Conservation (phyloP, 2,113 vertebrate species). For the Grus americana region DNA sequence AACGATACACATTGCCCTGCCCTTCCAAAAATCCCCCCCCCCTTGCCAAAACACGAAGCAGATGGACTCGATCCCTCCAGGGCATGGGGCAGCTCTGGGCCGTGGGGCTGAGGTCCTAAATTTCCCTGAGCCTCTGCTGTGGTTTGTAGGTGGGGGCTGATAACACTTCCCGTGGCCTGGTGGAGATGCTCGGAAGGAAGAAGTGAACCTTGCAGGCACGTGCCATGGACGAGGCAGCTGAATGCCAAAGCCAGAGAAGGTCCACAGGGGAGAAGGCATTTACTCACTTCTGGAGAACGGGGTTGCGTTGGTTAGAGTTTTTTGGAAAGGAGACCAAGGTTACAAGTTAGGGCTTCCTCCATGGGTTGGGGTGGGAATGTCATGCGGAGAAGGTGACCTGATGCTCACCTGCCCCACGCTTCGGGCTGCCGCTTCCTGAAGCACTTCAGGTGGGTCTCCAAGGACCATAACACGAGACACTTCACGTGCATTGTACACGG, state of each 20-base stretch:
- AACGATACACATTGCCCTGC: not conserved
- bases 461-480: rapidly evolving
- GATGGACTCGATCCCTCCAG: not conserved
- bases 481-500: rapidly evolving
- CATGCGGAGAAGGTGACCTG: rapidly evolving
- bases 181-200: not conserved
- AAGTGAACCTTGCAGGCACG: not conserved
- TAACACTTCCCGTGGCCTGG: not conserved
- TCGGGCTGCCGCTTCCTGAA: not conserved
- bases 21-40: not conserved
- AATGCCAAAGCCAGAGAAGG: not conserved
- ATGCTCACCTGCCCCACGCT: not conserved
- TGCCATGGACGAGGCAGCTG: not conserved
- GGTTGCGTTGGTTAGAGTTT: not conserved
- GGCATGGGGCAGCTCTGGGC: not conserved
- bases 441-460: not conserved
- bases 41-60: not conserved
- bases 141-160: not conserved
- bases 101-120: not conserved
- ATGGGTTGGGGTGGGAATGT: not conserved
- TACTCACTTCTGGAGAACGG: not conserved
- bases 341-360: not conserved
- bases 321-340: not conserved
- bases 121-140: rapidly evolving
- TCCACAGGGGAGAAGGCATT: not conserved